Conservation (phyloP, 1,140 invertebrate genomes). For the Ceratina australensis region DNA sequence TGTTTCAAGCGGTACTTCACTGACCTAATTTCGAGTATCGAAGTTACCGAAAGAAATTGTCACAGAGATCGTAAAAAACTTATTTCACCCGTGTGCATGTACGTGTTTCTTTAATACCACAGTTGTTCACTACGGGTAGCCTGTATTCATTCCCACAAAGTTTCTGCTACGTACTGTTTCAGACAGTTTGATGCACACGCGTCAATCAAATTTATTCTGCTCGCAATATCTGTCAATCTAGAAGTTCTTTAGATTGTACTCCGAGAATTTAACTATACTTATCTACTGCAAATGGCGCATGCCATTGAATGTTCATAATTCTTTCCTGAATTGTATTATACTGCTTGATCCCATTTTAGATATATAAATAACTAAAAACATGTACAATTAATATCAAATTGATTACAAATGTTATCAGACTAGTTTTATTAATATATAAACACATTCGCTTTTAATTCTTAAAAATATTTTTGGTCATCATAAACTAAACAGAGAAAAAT, state of each 20-base stretch:
- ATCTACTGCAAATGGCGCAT: background rate
- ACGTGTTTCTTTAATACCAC: background rate
- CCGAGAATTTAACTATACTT: background rate
- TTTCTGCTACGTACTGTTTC: background rate
- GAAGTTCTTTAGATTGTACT: background rate
- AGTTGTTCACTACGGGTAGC: no score
- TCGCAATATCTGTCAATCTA: background rate
- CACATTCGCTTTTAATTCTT: no score
- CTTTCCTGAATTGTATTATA: no score
- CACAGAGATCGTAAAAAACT: background rate
- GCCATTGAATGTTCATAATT: background rate
- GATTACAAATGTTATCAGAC: no score
- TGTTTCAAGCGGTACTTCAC: background rate
- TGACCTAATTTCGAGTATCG: background rate
- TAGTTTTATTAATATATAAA: no score
- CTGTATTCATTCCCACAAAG: no score
- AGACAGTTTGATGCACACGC: no score
- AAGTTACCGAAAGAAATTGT: background rate
- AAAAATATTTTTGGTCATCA: no score
- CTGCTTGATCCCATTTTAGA: no score
- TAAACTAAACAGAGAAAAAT: no score
- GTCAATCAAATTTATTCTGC: background rate
- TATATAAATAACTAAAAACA: no score
- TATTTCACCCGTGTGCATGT: background rate
- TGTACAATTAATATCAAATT: no score